A percentile compares a stretch with the other conserved stretches of the same genome.
Evolutionary conservation across 2,113 vertebrate species (phyloP).

Genomic region (Alces alces): DNA sequence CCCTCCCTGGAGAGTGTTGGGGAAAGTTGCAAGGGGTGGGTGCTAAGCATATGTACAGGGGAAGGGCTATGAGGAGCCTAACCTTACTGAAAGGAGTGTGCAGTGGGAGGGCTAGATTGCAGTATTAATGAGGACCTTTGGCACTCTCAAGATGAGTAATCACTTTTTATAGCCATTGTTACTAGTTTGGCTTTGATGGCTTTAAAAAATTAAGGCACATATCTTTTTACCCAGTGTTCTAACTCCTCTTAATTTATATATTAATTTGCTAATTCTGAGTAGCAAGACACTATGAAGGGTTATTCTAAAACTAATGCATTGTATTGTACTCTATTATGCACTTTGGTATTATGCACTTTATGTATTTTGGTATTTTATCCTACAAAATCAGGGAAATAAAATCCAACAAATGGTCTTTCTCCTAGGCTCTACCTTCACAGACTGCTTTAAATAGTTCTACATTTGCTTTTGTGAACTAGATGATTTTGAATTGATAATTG

Average conservation of each 20-base stretch:
- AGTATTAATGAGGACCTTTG: not conserved
- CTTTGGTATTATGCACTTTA: not conserved
- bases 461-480: conserved; percentile 23
- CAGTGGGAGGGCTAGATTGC: not conserved
- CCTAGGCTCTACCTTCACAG: not conserved
- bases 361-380: not conserved
- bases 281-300: not conserved
- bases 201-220: not conserved
- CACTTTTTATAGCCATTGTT: not conserved
- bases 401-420: not conserved
- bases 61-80: too few species aligned
- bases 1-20: fast-evolving
- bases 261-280: not conserved
- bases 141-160: not conserved
- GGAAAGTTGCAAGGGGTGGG: not conserved
- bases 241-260: not conserved
- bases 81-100: not conserved
- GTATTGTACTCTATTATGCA: not conserved
- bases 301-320: not conserved
- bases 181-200: not conserved
- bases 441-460: not conserved
- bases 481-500: not conserved
- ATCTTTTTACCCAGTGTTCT: not conserved
- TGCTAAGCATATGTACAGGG: not conserved
- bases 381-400: not conserved